phyloP scores from a whole-genome alignment of 2,113 vertebrate species.

The Stegastes partitus region DNA sequence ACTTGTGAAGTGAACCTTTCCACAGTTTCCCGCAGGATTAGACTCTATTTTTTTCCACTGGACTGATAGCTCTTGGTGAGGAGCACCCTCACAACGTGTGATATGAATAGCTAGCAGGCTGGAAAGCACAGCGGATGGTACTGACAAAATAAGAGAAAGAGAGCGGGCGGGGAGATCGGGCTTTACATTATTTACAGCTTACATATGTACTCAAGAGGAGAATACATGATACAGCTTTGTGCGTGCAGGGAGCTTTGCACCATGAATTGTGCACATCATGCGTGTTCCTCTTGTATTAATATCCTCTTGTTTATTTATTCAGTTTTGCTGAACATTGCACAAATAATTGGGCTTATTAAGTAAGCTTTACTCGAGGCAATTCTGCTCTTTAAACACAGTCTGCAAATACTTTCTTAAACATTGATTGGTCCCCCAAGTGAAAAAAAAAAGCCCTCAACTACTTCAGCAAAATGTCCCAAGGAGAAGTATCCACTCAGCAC shows the following conservation, averaged over 20 bases:
- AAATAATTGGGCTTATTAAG: conserved; percentile 16
- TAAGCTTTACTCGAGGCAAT: not conserved
- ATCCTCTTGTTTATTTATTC: not conserved
- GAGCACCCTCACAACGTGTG: conserved; percentile 5
- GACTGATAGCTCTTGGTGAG: conserved; percentile 5
- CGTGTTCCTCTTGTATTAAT: conserved; percentile 7
- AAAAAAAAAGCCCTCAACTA: not conserved
- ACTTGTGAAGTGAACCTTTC: conserved; percentile 23
- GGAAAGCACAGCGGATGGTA: not conserved
- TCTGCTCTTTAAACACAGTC: not conserved
- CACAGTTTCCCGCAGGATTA: conserved; percentile 2
- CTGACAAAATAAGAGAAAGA: not conserved
- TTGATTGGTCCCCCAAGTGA: conserved; percentile 27
- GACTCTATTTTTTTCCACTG: not conserved
- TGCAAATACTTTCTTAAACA: conserved; percentile 17
- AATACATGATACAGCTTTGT: conserved; percentile 9
- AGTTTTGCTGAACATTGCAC: not conserved
- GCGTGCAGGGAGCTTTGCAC: not conserved
- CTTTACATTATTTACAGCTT: conserved; percentile 49
- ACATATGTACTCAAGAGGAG: not conserved
- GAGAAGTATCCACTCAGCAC: conserved; percentile 36
- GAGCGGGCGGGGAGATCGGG: not conserved
- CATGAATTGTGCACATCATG: not conserved
- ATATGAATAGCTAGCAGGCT: conserved; percentile 30
- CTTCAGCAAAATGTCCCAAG: conserved; percentile 2